These are phyloP conservation scores for Okamejei kenojei DNA, from an alignment of 2,797 vertebrate species.

Conservation along the genomic window DNA sequence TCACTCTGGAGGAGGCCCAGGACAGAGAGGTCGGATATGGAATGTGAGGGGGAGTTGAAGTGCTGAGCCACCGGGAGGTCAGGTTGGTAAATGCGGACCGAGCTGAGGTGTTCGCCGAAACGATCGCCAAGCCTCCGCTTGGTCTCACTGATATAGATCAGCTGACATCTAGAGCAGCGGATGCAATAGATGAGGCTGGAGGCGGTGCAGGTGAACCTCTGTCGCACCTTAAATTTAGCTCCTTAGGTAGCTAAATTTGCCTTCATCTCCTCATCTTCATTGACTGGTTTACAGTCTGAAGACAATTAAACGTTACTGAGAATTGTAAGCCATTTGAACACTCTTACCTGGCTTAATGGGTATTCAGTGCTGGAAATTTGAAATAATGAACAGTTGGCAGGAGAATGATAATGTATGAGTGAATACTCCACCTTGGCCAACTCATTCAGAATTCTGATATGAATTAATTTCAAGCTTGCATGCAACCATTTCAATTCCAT, in stretches of 20 bases:
- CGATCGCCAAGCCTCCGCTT: too few species aligned
- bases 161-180: too few species aligned
- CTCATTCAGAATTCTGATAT: conserved; percentile 15
- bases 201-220: too few species aligned
- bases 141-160: too few species aligned
- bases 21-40: too few species aligned
- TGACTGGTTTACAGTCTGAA: background rate
- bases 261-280: background rate
- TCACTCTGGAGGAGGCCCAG: too few species aligned
- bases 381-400: background rate
- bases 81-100: too few species aligned
- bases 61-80: too few species aligned
- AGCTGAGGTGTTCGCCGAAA: too few species aligned
- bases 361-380: background rate
- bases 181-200: too few species aligned
- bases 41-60: too few species aligned
- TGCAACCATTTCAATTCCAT: background rate
- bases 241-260: background rate
- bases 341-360: background rate
- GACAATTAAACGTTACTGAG: background rate
- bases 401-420: background rate
- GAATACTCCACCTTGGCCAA: background rate
- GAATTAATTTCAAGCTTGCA: conserved; percentile 28
- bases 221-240: too few species aligned
- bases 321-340: background rate